A percentile compares a stretch with the other conserved stretches of the same genome.
phyloP scores from a whole-genome alignment of 2,113 vertebrate species.

The Oncorhynchus masou region DNA sequence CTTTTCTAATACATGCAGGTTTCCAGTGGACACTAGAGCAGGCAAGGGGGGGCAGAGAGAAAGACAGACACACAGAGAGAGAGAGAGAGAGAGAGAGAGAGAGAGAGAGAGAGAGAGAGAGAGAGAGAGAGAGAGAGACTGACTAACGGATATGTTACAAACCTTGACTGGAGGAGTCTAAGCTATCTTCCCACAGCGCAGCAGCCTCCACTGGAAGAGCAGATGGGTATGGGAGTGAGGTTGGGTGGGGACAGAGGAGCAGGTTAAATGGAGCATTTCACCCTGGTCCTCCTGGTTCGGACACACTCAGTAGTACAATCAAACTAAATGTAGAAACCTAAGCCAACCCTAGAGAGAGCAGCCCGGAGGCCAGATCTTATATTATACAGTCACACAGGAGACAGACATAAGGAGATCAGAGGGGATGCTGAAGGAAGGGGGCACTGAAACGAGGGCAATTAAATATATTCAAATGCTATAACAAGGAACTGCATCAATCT shows the following conservation, averaged over 20 bases:
- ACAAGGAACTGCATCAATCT: no score
- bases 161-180: conserved; percentile 73
- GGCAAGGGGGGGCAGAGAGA: background rate
- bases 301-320: conserved; percentile 3
- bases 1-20: background rate
- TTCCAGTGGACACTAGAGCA: background rate
- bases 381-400: conserved; percentile 14
- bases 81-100: no score
- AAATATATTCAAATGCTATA: background rate
- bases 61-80: no score
- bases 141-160: conserved; percentile 37
- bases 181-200: conserved; percentile 66
- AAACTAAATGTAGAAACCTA: conserved; percentile 13
- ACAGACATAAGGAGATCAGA: conserved; percentile 42
- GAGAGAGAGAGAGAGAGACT: conserved; percentile 8
- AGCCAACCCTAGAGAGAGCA: conserved; percentile 3
- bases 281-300: background rate
- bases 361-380: conserved; percentile 2
- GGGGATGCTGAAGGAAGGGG: conserved; percentile 20
- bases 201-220: conserved; percentile 71
- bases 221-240: conserved; percentile 1
- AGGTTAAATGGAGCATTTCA: conserved; percentile 15
- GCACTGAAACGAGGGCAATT: background rate
- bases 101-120: no score
- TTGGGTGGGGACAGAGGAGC: conserved; percentile 32